Evolutionary conservation across 2,797 vertebrate species (phyloP).

Genomic region (Amazonetta brasiliensis): DNA sequence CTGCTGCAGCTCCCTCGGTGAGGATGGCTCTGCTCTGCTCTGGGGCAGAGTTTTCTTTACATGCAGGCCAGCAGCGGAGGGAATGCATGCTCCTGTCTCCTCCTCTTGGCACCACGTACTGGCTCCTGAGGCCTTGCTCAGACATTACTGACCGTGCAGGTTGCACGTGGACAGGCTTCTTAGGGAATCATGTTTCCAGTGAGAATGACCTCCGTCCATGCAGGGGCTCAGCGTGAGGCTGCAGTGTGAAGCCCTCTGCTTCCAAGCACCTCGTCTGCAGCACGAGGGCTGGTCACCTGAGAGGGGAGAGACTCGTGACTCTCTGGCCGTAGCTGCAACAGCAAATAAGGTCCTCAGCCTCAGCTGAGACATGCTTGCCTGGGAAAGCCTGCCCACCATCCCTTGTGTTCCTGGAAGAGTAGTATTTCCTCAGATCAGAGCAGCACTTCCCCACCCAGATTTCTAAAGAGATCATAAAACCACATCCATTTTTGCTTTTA

Average conservation of each 20-base stretch:
- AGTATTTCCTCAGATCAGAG: neutral
- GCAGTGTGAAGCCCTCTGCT: neutral
- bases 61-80: accelerated
- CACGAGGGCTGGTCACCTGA: neutral
- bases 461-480: neutral
- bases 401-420: neutral
- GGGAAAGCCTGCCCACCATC: neutral
- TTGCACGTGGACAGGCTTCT: neutral
- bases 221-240: neutral
- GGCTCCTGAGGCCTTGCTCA: neutral
- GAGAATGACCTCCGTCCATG: neutral
- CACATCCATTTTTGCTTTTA: neutral
- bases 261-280: neutral
- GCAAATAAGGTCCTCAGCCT: neutral
- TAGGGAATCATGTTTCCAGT: neutral
- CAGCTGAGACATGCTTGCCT: neutral
- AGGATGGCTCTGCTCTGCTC: neutral
- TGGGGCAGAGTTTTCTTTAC: neutral
- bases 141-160: neutral
- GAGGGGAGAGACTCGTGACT: neutral
- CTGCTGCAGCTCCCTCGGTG: neutral
- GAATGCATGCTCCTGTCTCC: neutral
- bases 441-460: neutral
- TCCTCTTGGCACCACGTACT: neutral
- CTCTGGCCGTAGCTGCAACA: neutral